Base-by-base conservation (phyloP, 2,888 invertebrate genomes). In the Pegoplata infirma region DNA sequence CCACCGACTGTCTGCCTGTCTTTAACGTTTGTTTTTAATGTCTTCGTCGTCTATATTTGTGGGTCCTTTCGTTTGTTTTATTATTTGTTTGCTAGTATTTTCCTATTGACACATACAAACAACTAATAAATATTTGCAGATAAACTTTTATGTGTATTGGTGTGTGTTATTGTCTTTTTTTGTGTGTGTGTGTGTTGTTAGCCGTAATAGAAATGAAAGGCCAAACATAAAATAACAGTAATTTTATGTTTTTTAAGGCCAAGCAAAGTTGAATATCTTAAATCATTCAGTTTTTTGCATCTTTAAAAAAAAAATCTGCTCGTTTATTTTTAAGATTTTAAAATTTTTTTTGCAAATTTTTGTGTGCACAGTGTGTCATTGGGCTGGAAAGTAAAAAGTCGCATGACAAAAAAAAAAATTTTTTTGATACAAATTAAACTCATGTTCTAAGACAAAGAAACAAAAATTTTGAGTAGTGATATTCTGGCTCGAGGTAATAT, bases 51-150 rank as follows among this genome's bases (percentile, higher is more conserved):
- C 21, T 25, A n/a, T 23, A 49, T 49, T 46, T 44, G 16, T 21
- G 46, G 19, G 44, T 23, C 21, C 51, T 28, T 51, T 10, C 32
- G 12, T 46, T 25, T 32, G 10, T 36, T 72, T 8, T 16, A 47
- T 19, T 16, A 10, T 67, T 55, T 53, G 53, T 12, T 28, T 21
- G 10, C 10, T 12, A 2, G n/a, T 21, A 6, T 49, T n/a, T n/a
- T 23, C 12, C 23, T 23, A 63, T 51, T 69, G 44, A 23, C 51
- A 49, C 19, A 53, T 46, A 47, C 46, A 36, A 40, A 55, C 55
- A 67, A 44, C 47, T 28, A 59, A 72, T 47, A 71, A 53, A 76
- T 64, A 71, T 64, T 71, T 71, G 56, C 44, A 49, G 44, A 75
- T 68, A 75, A n/a, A 32, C 32, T 40, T 68, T 21, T 53, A 0